These are phyloP conservation scores for Eulemur albifrons DNA, from an alignment of 2,797 vertebrate species.

Conservation along the genomic window DNA sequence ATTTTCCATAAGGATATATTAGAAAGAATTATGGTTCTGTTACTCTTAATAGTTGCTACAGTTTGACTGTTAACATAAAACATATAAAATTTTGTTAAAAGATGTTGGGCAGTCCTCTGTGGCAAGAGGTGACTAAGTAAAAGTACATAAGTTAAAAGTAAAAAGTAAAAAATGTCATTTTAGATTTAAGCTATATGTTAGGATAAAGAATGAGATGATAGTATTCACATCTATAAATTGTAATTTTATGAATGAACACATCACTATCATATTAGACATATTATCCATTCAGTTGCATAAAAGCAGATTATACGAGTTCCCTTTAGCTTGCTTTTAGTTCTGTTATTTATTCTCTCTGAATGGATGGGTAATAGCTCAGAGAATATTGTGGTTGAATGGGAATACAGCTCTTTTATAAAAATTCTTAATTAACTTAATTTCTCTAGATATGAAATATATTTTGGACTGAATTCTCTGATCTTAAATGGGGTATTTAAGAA, in stretches of 20 bases:
- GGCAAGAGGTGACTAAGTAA: not conserved
- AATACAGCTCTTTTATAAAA: not conserved
- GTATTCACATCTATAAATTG: not conserved
- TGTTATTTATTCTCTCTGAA: conserved; percentile 1
- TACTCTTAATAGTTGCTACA: not conserved
- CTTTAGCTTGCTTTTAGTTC: not conserved
- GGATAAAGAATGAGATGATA: not conserved
- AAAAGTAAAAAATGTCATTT: not conserved
- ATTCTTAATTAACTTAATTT: not conserved
- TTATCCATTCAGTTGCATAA: not conserved
- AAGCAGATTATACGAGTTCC: not conserved
- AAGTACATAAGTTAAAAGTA: not conserved
- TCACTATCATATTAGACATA: not conserved
- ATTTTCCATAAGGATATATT: not conserved
- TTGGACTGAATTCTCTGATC: not conserved
- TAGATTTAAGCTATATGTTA: not conserved
- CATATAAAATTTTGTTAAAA: not conserved
- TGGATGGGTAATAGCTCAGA: not conserved
- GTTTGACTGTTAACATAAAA: not conserved
- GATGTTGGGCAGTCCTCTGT: not conserved
- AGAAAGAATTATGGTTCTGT: not conserved
- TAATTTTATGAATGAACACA: not conserved
- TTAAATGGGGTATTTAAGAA: not conserved
- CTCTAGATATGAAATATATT: not conserved
- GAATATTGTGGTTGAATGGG: not conserved